These are phyloP conservation scores for Acrossocheilus fasciatus DNA, from an alignment of 2,797 vertebrate genomes.

Conservation along the genomic window DNA sequence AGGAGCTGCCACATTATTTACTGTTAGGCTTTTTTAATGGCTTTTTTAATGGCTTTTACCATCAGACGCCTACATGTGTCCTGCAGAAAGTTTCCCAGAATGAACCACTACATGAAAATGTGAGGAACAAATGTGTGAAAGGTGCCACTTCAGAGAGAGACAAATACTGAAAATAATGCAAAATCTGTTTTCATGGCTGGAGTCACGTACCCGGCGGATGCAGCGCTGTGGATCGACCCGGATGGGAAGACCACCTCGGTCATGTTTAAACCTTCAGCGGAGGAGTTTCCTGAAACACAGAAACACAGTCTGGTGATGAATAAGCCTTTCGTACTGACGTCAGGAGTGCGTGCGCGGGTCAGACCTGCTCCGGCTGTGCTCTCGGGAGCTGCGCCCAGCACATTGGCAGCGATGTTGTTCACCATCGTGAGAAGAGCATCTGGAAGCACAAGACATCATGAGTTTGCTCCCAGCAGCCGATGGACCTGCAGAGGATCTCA, in stretches of 20 bases:
- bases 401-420: constrained; percentile 95
- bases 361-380: constrained; percentile 59
- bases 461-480: background rate
- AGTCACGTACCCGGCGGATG: background rate
- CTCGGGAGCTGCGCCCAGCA: constrained; percentile 87
- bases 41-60: too few species aligned
- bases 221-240: background rate
- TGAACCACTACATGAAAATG: too few species aligned
- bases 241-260: background rate
- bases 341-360: constrained; percentile 43
- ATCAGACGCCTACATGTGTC: too few species aligned
- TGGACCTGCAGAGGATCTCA: too few species aligned
- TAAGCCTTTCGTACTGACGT: background rate
- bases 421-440: constrained; percentile 98
- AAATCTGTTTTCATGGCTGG: background rate
- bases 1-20: too few species aligned
- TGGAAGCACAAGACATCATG: constrained; percentile 65
- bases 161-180: too few species aligned
- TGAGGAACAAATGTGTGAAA: too few species aligned
- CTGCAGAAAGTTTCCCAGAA: too few species aligned
- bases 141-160: too few species aligned
- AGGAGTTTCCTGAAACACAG: constrained; percentile 20
- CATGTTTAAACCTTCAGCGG: background rate
- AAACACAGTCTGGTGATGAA: background rate
- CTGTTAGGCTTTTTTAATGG: too few species aligned